Percentiles rank a stretch among this genome's conserved stretches.
Evolutionary conservation across 2,113 vertebrate genomes (phyloP).

Genomic region (Daboia siamensis): DNA sequence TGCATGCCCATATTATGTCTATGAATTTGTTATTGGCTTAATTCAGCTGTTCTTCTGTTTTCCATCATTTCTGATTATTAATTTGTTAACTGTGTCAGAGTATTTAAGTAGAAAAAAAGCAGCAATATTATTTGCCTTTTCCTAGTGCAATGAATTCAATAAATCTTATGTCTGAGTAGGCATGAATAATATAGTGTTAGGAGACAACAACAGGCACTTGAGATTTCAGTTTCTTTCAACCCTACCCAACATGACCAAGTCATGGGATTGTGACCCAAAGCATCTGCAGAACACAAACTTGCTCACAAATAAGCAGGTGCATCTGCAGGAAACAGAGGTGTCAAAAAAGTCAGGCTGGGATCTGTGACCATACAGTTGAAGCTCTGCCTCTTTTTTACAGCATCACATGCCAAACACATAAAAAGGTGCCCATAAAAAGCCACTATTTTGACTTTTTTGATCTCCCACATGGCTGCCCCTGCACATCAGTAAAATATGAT

Average conservation of each 20-base stretch:
- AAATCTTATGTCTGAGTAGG: too few relatives aligned
- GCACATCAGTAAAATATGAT: neutral
- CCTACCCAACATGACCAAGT: neutral
- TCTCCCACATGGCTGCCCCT: neutral
- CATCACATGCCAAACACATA: neutral
- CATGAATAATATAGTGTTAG: neutral
- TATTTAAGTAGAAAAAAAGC: neutral
- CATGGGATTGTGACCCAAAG: neutral
- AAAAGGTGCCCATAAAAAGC: neutral
- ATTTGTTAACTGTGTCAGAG: neutral
- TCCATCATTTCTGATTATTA: neutral
- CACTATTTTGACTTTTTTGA: neutral
- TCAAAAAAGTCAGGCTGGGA: neutral
- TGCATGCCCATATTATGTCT: neutral
- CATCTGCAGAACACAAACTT: neutral
- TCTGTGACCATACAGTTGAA: neutral
- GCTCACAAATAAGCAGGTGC: neutral
- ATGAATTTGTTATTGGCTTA: neutral
- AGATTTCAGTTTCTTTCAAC: neutral
- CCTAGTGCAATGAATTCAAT: neutral
- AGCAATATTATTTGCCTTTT: neutral
- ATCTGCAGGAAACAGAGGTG: neutral
- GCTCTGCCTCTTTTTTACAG: neutral
- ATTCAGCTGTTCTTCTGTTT: neutral
- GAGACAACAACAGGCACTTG: neutral